A percentile compares a stretch with the other conserved stretches of the same genome.
Evolutionary conservation across 2,888 invertebrate genomes (phyloP).

Genomic region (Ophioninae sp.): DNA sequence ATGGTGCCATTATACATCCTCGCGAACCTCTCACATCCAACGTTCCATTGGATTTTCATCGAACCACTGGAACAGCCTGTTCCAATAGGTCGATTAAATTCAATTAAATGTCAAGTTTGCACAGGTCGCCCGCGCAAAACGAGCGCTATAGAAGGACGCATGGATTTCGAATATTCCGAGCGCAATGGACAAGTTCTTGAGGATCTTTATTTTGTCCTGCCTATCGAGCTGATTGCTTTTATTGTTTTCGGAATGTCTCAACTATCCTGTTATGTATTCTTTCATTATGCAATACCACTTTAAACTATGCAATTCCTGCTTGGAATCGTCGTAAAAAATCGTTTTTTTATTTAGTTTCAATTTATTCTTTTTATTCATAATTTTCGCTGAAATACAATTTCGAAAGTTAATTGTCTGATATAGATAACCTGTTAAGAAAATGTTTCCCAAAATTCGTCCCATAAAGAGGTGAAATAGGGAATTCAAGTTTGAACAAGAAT

Average conservation of each 20-base stretch:
- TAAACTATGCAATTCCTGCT: background rate
- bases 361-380: too few species aligned
- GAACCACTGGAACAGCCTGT: background rate
- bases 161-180: constrained; percentile 5
- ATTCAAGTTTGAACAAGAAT: too few species aligned
- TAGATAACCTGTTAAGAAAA: too few species aligned
- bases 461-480: too few species aligned
- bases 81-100: constrained; percentile 50
- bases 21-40: constrained; percentile 36
- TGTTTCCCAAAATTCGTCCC: too few species aligned
- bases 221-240: background rate
- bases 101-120: constrained; percentile 52
- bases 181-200: background rate
- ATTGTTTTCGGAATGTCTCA: background rate
- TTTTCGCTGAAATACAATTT: too few species aligned
- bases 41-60: background rate
- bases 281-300: background rate
- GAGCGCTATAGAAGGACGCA: constrained; percentile 20
- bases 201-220: background rate
- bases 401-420: too few species aligned
- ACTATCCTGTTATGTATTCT: background rate
- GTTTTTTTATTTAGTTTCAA: background rate
- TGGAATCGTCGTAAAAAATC: background rate
- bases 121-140: constrained; percentile 18
- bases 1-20: constrained; percentile 54